phyloP scores from a whole-genome alignment of 1,140 invertebrate species.

The Drosophila lini region DNA sequence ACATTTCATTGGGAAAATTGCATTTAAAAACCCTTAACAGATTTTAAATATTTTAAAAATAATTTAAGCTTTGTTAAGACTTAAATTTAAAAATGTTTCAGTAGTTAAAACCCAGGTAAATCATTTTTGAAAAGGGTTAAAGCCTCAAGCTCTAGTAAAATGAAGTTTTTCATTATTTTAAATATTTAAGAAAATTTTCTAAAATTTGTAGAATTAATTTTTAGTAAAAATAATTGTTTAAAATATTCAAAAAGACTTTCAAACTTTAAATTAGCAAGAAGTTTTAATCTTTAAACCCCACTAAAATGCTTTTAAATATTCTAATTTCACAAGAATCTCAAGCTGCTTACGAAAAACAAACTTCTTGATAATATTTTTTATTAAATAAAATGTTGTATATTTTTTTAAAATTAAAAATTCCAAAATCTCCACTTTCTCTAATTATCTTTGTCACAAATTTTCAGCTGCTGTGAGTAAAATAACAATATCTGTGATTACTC shows the following conservation, averaged over 20 bases:
- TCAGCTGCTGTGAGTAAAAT: neutral
- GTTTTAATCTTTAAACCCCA: neutral
- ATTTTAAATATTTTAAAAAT: neutral
- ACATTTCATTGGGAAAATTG: too few relatives aligned
- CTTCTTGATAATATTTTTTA: neutral
- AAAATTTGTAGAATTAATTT: too few relatives aligned
- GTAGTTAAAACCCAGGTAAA: neutral
- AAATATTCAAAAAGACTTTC: neutral
- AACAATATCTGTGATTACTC: constrained; percentile 10
- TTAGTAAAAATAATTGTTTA: too few relatives aligned
- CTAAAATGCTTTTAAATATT: neutral
- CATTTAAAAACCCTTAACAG: neutral
- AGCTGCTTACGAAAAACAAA: neutral
- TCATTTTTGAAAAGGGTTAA: neutral
- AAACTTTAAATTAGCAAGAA: neutral
- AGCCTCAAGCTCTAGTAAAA: too few relatives aligned
- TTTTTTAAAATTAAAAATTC: neutral
- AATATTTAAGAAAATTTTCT: neutral
- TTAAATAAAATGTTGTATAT: neutral
- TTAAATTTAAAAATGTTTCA: neutral
- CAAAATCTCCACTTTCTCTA: neutral
- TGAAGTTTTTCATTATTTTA: neutral
- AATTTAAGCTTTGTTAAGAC: neutral
- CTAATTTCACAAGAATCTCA: neutral
- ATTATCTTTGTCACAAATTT: neutral